phyloP scores from a whole-genome alignment of 2,888 invertebrate genomes.

The Gortyna flavago region DNA sequence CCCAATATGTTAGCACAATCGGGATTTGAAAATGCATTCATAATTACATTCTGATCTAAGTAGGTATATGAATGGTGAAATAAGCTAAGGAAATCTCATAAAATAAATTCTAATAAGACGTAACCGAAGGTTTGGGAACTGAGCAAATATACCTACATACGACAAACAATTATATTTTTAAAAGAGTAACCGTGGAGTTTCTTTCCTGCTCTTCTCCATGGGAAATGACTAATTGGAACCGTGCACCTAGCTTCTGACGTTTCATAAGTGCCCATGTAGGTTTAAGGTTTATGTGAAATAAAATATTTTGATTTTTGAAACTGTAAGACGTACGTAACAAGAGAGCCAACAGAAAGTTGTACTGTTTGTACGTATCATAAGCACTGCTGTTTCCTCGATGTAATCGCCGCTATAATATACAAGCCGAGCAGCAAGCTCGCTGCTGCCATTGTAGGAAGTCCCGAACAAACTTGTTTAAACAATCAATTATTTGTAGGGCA shows the following conservation, averaged over 20 bases:
- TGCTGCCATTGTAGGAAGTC: conserved; percentile 46
- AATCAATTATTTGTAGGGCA: conserved; percentile 58
- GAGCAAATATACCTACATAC: background rate
- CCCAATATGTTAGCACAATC: background rate
- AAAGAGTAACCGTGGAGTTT: too few relatives aligned
- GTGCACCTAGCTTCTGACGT: too few relatives aligned
- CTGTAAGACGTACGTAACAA: conserved; percentile 10
- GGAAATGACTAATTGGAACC: too few relatives aligned
- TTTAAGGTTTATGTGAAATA: too few relatives aligned
- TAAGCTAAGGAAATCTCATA: background rate
- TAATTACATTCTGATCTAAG: background rate
- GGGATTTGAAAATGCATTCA: background rate
- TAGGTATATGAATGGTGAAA: background rate
- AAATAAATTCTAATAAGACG: background rate
- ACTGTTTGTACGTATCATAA: conserved; percentile 48
- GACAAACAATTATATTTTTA: too few relatives aligned
- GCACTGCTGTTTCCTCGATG: conserved; percentile 39
- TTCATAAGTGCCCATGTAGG: too few relatives aligned
- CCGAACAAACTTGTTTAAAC: conserved; percentile 58
- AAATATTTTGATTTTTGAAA: too few relatives aligned
- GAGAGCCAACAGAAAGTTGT: conserved; percentile 22
- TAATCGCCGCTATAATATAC: conserved; percentile 47
- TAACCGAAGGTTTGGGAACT: background rate
- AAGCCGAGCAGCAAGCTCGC: conserved; percentile 34
- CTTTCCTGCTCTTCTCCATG: too few relatives aligned